Evolutionary conservation across 2,113 vertebrate genomes (phyloP), one percentile per base, ranked within the genome.

Genomic region (Thomomys bottae): DNA sequence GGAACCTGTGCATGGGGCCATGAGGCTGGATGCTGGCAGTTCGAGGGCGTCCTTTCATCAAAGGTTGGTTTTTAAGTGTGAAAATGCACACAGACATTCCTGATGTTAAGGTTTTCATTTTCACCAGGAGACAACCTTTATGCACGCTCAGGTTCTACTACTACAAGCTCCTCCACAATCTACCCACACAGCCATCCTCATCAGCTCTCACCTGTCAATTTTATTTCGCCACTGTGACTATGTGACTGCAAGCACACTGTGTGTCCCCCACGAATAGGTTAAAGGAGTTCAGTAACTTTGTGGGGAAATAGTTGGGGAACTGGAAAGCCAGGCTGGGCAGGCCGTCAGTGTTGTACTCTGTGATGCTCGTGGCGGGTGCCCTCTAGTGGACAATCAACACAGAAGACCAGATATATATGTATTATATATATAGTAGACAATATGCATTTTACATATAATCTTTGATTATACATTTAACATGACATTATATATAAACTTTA

Each of bases 341-440:
- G n/a, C 1, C 5, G 72, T 4, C 34, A 3, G 17, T 3, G 26
- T 24, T n/a, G 11, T 15, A 70, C 30, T 7, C 6, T 8, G 21
- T 61, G 24, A 76, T 1, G 57, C 26, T 54, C 40, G 8, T 61
- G 59, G 20, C 45, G 63, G 64, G 23, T 21, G 40, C 68, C 78
- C 42, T 89, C 78, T 91, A 67, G 67, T 91, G 84, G 77, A 72
- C 1, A 72, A n/a, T 18, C 8, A 84, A 90, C 40, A 38, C 28
- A 70, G 34, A 83, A 86, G 24, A 66, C 54, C 68, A 3, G 28
- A 12, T 34, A 28, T 45, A 45, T 45, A 45, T 45, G 11, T 45
- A 21, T 73, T 18, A 17, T 54, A 54, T 70, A 2, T n/a, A 12
- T 34, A 30, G 8, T 14, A n/a, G n/a, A n/a, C n/a, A n/a, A n/a